Evolutionary conservation across 2,113 vertebrate genomes (phyloP).

Genomic region (Cygnus atratus): DNA sequence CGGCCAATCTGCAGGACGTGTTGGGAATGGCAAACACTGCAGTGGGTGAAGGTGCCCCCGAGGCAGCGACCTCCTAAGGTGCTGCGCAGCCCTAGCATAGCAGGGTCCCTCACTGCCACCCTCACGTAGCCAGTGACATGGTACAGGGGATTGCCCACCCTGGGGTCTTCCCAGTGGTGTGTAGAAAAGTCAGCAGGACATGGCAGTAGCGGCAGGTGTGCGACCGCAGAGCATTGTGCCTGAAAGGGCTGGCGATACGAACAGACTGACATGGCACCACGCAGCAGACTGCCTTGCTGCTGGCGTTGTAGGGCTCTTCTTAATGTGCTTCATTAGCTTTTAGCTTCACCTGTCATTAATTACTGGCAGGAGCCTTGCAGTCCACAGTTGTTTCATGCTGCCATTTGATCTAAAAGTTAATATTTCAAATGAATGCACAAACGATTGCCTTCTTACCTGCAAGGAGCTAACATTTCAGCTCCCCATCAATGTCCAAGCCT

Average conservation of each 20-base stretch:
- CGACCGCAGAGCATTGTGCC: not conserved
- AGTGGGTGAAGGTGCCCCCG: not conserved
- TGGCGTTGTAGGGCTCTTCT: not conserved
- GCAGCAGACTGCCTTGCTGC: not conserved
- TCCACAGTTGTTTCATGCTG: not conserved
- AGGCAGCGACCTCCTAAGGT: not conserved
- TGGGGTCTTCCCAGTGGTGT: not conserved
- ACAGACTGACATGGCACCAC: not conserved
- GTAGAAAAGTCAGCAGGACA: not conserved
- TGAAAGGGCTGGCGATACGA: no score
- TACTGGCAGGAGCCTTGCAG: not conserved
- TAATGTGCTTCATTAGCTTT: not conserved
- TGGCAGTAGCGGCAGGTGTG: rapidly evolving
- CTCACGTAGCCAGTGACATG: rapidly evolving
- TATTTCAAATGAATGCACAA: not conserved
- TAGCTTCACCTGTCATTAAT: not conserved
- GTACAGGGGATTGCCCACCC: not conserved
- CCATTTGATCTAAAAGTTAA: not conserved
- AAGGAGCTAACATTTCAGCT: not conserved
- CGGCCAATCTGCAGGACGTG: not conserved
- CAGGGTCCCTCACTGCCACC: rapidly evolving
- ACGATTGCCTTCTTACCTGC: not conserved
- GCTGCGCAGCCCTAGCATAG: not conserved
- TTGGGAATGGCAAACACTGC: not conserved
- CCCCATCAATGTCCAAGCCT: no score